Evolutionary conservation across 2,797 vertebrate species (phyloP).

Genomic region (Steatocranus sp.): DNA sequence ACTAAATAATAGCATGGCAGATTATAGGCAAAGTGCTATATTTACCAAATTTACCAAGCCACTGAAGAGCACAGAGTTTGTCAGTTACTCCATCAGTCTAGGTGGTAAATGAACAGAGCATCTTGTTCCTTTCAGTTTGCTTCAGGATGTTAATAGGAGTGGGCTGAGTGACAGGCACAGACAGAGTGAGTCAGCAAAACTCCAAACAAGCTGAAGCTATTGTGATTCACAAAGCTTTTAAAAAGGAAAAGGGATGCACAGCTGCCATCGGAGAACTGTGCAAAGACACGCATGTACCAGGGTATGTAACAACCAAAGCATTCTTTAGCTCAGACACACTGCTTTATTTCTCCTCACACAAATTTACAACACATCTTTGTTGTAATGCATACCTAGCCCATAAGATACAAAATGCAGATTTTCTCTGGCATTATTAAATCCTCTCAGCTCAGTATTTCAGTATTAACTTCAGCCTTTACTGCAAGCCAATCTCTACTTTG

Average conservation of each 20-base stretch:
- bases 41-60: neutral
- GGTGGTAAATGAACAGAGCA: conserved; percentile 22
- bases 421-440: neutral
- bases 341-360: neutral
- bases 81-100: neutral
- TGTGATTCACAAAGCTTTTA: conserved; percentile 34
- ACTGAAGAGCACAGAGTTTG: neutral
- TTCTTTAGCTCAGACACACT: neutral
- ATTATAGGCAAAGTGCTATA: neutral
- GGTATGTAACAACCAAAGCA: neutral
- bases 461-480: neutral
- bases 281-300: neutral
- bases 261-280: neutral
- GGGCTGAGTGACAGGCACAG: conserved; percentile 47
- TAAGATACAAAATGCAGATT: neutral
- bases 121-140: conserved; percentile 40
- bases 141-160: conserved; percentile 38
- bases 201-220: conserved; percentile 34
- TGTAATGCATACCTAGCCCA: neutral
- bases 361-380: neutral
- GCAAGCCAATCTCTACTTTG: neutral
- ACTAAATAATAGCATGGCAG: neutral
- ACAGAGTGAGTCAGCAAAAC: conserved; percentile 37
- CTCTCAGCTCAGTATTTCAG: neutral
- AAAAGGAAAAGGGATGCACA: neutral